A percentile compares a stretch with the other conserved stretches of the same genome.
These are phyloP conservation scores for Fistularia tabacaria DNA, from an alignment of 2,797 vertebrate genomes.

Conservation along the genomic window DNA sequence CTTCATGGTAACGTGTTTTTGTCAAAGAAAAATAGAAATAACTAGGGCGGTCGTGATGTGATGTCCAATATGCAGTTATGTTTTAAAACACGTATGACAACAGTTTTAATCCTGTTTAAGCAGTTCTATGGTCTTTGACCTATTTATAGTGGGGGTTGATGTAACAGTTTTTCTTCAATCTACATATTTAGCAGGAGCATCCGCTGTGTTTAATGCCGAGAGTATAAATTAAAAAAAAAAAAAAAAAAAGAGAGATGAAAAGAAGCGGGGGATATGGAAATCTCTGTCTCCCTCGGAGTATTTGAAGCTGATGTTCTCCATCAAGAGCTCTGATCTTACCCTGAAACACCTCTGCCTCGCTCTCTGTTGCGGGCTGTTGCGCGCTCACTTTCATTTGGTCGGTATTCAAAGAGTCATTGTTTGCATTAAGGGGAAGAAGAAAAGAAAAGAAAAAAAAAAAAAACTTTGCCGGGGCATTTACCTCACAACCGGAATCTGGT, in stretches of 20 bases:
- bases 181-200: conserved; percentile 10
- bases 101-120: conserved; percentile 14
- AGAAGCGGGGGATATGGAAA: conserved; percentile 9
- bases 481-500: conserved; percentile 38
- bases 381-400: conserved; percentile 34
- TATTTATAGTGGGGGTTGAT: conserved; percentile 14
- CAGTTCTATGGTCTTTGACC: conserved; percentile 16
- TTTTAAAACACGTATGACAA: conserved; percentile 32
- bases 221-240: conserved; percentile 1
- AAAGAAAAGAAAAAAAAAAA: conserved; percentile 13
- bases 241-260: neutral
- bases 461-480: conserved; percentile 55
- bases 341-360: conserved; percentile 5
- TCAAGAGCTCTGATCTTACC: conserved; percentile 12
- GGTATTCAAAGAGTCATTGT: conserved; percentile 36
- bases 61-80: conserved; percentile 34
- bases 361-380: conserved; percentile 16
- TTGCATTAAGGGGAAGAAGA: conserved; percentile 23
- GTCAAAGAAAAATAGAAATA: conserved; percentile 2
- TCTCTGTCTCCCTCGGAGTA: conserved; percentile 15
- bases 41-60: conserved; percentile 16
- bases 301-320: conserved; percentile 12
- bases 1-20: too few species aligned
- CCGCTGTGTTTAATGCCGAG: conserved; percentile 14
- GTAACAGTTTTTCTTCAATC: conserved; percentile 12